Conservation (phyloP, 64 coral and sea anemone species). For the Stichodactyla mertensii region DNA sequence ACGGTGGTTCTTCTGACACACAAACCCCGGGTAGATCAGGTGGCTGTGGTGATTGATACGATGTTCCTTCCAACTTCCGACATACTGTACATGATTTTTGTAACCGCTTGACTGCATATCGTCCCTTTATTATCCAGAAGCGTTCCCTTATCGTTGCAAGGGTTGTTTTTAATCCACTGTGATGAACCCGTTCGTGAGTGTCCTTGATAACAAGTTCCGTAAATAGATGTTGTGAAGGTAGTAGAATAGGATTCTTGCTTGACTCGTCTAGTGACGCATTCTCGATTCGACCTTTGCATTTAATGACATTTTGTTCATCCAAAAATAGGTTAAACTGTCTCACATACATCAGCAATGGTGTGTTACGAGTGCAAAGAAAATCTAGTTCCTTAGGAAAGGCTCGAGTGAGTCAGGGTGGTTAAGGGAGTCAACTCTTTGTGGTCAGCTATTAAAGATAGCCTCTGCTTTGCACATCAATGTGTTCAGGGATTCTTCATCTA, state of each 20-base stretch:
- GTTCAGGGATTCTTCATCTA: too few species aligned
- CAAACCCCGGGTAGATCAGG: background rate
- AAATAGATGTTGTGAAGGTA: background rate
- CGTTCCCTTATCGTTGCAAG: slow-evolving; percentile 20
- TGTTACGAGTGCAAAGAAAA: background rate
- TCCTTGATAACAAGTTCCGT: slow-evolving; percentile 12
- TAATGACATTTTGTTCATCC: slow-evolving; percentile 17
- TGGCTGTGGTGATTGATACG: background rate
- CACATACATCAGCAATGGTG: slow-evolving; percentile 14
- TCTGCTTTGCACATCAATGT: too few species aligned
- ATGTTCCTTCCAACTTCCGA: background rate
- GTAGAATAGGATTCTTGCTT: slow-evolving; percentile 25
- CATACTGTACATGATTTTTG: slow-evolving; percentile 1
- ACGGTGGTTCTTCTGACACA: background rate
- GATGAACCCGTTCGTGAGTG: background rate
- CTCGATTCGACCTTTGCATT: slow-evolving; percentile 30
- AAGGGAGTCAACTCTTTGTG: too few species aligned
- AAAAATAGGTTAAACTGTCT: slow-evolving; percentile 19
- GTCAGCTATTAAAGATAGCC: too few species aligned
- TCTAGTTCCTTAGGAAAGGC: background rate
- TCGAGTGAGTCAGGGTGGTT: too few species aligned
- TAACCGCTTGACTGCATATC: background rate
- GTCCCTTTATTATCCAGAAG: slow-evolving; percentile 15
- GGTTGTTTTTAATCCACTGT: slow-evolving; percentile 24
- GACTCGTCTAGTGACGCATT: background rate